These are phyloP conservation scores for Etheostoma perlongum DNA, from an alignment of 2,797 vertebrate genomes.

Conservation along the genomic window DNA sequence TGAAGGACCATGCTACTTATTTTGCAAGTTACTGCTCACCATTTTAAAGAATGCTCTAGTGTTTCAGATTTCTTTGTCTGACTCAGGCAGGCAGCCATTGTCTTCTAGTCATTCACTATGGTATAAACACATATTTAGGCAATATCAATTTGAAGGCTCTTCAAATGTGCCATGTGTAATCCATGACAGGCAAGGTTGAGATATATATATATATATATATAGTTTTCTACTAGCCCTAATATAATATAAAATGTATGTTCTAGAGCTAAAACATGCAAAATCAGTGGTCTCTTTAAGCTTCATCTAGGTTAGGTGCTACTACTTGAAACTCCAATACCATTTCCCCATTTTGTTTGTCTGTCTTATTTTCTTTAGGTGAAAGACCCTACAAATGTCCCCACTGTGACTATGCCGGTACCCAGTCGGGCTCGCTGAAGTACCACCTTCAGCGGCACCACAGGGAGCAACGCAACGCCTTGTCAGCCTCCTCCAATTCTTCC, in stretches of 20 bases:
- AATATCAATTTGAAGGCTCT: not conserved
- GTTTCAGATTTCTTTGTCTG: not conserved
- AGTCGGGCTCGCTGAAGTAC: slow-evolving; percentile 94
- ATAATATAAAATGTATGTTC: not conserved
- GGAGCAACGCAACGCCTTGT: slow-evolving; percentile 89
- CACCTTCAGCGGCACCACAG: slow-evolving; percentile 94
- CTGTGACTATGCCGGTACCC: slow-evolving; percentile 95
- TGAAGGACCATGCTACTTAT: slow-evolving; percentile 1
- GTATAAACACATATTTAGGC: not conserved
- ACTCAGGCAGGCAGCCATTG: not conserved
- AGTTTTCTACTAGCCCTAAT: not conserved
- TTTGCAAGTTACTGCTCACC: not conserved
- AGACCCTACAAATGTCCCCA: slow-evolving; percentile 96
- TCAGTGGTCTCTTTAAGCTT: not conserved
- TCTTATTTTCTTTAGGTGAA: slow-evolving; percentile 83
- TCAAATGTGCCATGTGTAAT: not conserved
- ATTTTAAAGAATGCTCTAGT: not conserved
- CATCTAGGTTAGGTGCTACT: not conserved
- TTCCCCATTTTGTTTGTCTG: not conserved
- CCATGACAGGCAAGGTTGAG: not conserved
- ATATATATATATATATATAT: too few species aligned
- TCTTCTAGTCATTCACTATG: not conserved
- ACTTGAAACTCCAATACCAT: not conserved
- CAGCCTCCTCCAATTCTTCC: slow-evolving; percentile 74
- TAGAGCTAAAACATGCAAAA: not conserved